A percentile compares a stretch with the other conserved stretches of the same genome.
Conservation (phyloP, 2,797 vertebrate genomes). For the Pampus argenteus region DNA sequence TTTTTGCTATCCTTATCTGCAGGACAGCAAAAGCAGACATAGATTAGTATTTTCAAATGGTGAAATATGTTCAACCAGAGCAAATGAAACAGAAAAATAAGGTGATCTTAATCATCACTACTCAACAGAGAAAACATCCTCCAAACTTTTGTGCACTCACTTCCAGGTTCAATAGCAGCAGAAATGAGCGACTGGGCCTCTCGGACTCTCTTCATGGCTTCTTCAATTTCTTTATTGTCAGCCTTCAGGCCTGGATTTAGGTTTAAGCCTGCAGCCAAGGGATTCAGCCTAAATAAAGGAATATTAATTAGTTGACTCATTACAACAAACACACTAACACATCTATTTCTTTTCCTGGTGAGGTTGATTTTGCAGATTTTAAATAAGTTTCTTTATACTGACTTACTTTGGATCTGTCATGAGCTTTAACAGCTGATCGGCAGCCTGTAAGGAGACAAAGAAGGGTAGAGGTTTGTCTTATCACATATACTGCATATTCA, state of each 20-base stretch:
- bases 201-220: conserved; percentile 97
- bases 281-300: conserved; percentile 89
- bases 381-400: not conserved
- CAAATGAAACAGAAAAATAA: not conserved
- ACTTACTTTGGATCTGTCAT: conserved; percentile 99
- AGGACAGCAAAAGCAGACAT: conserved; percentile 11
- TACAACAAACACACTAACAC: not conserved
- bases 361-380: not conserved
- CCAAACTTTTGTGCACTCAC: conserved; percentile 68
- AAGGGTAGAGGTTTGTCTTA: not conserved
- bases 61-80: no score
- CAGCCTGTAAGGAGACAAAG: conserved; percentile 69
- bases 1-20: conserved; percentile 93
- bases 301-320: conserved; percentile 23
- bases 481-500: not conserved
- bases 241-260: conserved; percentile 92
- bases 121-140: not conserved
- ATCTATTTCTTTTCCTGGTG: not conserved
- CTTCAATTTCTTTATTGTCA: conserved; percentile 98
- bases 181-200: conserved; percentile 98
- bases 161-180: conserved; percentile 96
- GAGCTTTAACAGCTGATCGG: conserved; percentile 96
- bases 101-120: not conserved
- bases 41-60: not conserved
- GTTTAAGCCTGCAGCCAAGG: conserved; percentile 91